Percentiles rank a stretch among this genome's conserved stretches.
Evolutionary conservation across 2,113 vertebrate species (phyloP).

Genomic region (Ptilorrhoa leucosticta): DNA sequence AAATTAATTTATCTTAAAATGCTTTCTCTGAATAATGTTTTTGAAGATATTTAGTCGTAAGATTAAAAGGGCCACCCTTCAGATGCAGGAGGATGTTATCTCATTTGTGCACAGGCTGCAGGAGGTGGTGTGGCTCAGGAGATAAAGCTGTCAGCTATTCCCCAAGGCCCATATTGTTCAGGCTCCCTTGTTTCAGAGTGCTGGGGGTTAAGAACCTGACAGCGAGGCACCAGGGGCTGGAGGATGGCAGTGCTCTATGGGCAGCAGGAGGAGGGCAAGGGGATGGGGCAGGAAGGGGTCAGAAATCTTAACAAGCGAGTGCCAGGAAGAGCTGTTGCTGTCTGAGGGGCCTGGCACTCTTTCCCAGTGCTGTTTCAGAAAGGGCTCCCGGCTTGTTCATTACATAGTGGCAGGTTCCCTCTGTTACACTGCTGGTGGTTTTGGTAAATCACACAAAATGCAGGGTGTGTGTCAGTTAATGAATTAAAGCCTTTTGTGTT

Average conservation of each 20-base stretch:
- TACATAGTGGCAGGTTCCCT: neutral
- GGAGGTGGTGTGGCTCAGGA: slow-evolving; percentile 23
- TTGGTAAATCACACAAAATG: neutral
- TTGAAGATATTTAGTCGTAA: neutral
- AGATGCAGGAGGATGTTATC: slow-evolving; percentile 42
- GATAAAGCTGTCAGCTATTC: slow-evolving; percentile 44
- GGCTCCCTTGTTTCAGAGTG: neutral
- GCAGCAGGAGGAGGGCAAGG: neutral
- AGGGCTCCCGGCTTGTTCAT: accelerated
- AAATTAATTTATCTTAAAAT: slow-evolving; percentile 22
- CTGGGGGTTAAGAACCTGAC: neutral
- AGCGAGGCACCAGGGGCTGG: neutral
- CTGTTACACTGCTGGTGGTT: neutral
- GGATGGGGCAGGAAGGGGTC: neutral
- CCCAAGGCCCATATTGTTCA: neutral
- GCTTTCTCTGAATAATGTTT: neutral
- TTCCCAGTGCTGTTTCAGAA: neutral
- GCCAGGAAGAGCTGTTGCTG: neutral
- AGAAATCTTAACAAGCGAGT: neutral
- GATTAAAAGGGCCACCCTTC: neutral
- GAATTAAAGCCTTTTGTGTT: neutral
- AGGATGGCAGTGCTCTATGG: neutral
- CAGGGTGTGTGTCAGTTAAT: neutral
- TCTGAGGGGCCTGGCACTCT: neutral
- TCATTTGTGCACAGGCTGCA: slow-evolving; percentile 16